Evolutionary conservation across 1,140 invertebrate species (phyloP), one percentile per base, ranked within the genome.

Genomic region (Aricia agestis): DNA sequence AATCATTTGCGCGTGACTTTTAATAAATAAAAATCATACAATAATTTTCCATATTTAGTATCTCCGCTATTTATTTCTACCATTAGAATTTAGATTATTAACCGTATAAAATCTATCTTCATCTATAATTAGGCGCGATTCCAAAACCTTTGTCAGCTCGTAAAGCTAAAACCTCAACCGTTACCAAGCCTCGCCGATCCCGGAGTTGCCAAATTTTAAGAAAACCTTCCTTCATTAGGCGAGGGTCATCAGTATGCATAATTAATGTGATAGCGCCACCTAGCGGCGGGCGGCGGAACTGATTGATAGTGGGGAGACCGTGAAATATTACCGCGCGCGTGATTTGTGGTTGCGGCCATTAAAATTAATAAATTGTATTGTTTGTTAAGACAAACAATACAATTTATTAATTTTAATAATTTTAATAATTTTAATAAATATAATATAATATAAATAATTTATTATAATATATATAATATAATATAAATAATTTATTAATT

Each of bases 171-270:
- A 63, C 11, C 59, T 4, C 13, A 13, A 9, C 7, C 45, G 59
- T 45, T 68, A 72, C 66, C 67, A 68, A 68, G 61, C 70, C 67
- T 52, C 67, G 59, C 69, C 72, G 72, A 76, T 75, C 65, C 65
- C 67, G 66, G 45, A 10, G 67, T 72, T 68, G 72, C 69, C 70
- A 76, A 74, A 76, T 73, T 82, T 84, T 77, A 82, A 83, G 85
- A 83, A 84, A 86, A 82, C 76, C 80, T 66, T 68, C 72, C 65
- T 85, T 92, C 91, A 92, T 93, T 93, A 92, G 80, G 70, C 76
- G 73, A 74, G 36, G 92, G 92, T 92, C 92, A 93, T 93, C 92
- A 93, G 92, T 93, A 93, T 93, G 90, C 92, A 93, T 93, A 93
- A 93, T 91, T 85, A 92, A 93, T 93, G 83, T 92, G 90, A 74